phyloP scores from a whole-genome alignment of 2,797 vertebrate species.

The Gambusia yucatana region DNA sequence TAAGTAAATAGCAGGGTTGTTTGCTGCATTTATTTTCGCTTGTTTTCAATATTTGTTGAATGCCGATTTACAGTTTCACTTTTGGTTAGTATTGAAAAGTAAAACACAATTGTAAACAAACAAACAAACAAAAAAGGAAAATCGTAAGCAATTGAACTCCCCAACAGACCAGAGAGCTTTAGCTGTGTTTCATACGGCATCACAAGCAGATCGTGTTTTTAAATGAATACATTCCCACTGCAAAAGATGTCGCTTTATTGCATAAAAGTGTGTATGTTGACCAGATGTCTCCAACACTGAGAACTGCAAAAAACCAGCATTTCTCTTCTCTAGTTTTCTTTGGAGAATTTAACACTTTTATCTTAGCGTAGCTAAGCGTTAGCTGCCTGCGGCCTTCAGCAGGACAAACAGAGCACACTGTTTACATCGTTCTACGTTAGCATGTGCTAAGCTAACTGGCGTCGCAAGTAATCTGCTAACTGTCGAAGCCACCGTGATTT shows the following conservation, averaged over 20 bases:
- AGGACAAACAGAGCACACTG: not conserved
- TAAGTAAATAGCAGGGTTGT: not conserved
- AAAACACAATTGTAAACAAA: not conserved
- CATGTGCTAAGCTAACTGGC: conserved; percentile 2
- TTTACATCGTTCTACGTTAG: not conserved
- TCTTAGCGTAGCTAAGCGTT: not conserved
- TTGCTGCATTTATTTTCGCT: not conserved
- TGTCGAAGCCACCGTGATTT: not conserved
- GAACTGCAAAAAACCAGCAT: not conserved
- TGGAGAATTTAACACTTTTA: not conserved
- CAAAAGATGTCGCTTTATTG: not conserved
- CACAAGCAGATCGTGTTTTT: not conserved
- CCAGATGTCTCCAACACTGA: not conserved
- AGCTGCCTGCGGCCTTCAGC: not conserved
- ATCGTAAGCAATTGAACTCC: not conserved
- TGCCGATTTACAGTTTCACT: not conserved
- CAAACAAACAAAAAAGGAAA: too few species aligned
- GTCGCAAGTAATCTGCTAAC: not conserved
- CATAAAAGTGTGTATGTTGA: not conserved
- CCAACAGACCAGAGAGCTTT: not conserved
- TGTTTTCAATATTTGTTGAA: not conserved
- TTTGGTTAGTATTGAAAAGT: not conserved
- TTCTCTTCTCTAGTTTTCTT: not conserved
- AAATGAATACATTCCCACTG: not conserved
- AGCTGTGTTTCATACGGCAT: not conserved